Evolutionary conservation across 2,113 vertebrate species (phyloP).

Genomic region (Oreotrochilus melanogaster): DNA sequence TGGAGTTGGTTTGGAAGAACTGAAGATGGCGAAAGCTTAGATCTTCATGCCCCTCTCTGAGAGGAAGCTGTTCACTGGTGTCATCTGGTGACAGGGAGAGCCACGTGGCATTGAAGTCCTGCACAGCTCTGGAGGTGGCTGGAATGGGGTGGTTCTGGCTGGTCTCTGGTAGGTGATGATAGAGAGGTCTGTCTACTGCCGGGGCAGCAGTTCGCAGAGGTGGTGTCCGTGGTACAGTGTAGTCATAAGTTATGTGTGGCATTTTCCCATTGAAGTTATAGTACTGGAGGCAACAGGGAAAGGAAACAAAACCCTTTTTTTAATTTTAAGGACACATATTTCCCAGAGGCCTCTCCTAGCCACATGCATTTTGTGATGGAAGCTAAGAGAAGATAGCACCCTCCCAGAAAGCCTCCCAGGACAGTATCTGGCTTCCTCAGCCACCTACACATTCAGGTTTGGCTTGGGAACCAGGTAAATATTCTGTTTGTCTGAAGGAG

Average conservation of each 20-base stretch:
- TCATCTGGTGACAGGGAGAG: slow-evolving; percentile 19
- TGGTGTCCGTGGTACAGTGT: slow-evolving; percentile 79
- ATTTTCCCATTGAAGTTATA: slow-evolving; percentile 92
- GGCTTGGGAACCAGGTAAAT: neutral
- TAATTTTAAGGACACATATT: neutral
- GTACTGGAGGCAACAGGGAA: slow-evolving; percentile 77
- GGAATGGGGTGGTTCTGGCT: slow-evolving; percentile 16
- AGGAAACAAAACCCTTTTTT: neutral
- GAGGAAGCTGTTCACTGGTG: slow-evolving; percentile 16
- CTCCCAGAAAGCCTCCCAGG: neutral
- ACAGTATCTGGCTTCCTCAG: neutral
- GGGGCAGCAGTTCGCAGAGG: slow-evolving; percentile 64
- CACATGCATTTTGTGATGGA: neutral
- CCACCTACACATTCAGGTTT: neutral
- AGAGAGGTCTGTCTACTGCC: slow-evolving; percentile 15
- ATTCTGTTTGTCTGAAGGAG: neutral
- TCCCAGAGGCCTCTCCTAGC: neutral
- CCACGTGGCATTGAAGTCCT: slow-evolving; percentile 63
- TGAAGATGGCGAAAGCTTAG: neutral
- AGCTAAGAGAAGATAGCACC: neutral
- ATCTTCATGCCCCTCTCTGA: slow-evolving; percentile 16
- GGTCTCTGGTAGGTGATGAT: slow-evolving; percentile 39
- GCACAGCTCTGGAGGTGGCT: slow-evolving; percentile 33
- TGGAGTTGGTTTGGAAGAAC: slow-evolving; percentile 59
- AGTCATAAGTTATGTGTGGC: slow-evolving; percentile 88